These are phyloP conservation scores for Trachymyrmex cornetzi DNA, from an alignment of 1,140 invertebrate genomes.

Conservation along the genomic window DNA sequence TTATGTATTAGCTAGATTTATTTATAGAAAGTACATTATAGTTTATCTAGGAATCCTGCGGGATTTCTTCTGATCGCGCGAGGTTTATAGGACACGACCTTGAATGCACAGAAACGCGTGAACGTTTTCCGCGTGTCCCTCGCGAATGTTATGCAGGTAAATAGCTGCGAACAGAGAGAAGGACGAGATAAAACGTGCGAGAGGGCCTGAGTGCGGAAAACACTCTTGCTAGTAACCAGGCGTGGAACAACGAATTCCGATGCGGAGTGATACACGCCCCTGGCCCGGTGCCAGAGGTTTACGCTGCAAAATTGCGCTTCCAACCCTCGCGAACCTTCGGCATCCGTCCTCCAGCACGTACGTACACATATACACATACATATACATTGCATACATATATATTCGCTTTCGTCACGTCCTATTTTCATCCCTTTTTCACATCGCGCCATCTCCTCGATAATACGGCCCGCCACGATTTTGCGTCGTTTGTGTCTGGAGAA, in stretches of 20 bases:
- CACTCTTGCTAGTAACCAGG: conserved; percentile 80
- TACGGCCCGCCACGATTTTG: conserved; percentile 76
- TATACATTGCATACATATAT: neutral
- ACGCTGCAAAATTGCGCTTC: conserved; percentile 81
- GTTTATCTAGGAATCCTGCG: neutral
- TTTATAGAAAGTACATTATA: neutral
- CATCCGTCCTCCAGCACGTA: conserved; percentile 48
- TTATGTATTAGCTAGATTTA: neutral
- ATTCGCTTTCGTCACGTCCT: conserved; percentile 48
- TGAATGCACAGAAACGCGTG: conserved; percentile 36
- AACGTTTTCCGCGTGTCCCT: conserved; percentile 43
- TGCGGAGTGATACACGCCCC: conserved; percentile 81
- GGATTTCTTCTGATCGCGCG: neutral
- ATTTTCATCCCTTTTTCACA: conserved; percentile 58
- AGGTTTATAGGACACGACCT: conserved; percentile 44
- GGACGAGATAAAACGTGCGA: conserved; percentile 26
- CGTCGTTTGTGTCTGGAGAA: conserved; percentile 72
- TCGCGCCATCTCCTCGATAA: conserved; percentile 74
- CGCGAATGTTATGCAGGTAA: conserved; percentile 51
- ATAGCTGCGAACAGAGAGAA: conserved; percentile 29
- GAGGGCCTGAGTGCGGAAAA: conserved; percentile 71
- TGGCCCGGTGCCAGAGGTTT: conserved; percentile 80
- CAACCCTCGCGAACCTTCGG: conserved; percentile 67
- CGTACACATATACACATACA: neutral
- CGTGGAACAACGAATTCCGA: conserved; percentile 83